Evolutionary conservation across 92 coral and sea anemone genomes (phyloP).

Genomic region (Zoanthus sociatus): DNA sequence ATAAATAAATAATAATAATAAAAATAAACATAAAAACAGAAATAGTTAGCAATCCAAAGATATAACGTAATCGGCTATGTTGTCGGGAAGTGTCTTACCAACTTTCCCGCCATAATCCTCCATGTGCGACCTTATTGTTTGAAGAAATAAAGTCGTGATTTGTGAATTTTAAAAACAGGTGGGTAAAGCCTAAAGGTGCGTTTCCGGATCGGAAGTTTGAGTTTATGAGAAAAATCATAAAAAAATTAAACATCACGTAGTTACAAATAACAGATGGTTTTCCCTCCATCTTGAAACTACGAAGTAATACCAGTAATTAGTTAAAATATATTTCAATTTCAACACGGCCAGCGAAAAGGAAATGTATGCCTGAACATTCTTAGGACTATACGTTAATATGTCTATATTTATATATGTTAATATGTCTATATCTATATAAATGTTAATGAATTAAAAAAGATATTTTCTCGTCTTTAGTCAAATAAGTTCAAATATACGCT

Average conservation of each 20-base stretch:
- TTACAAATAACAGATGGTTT: not conserved
- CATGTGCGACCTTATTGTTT: not conserved
- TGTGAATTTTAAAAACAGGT: not conserved
- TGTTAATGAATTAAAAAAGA: too few species aligned
- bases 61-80: constrained; percentile 1
- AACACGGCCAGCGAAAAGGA: not conserved
- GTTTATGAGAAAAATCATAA: not conserved
- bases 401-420: too few species aligned
- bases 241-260: constrained; percentile 21
- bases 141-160: not conserved
- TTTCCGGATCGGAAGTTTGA: constrained; percentile 47
- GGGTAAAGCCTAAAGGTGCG: not conserved
- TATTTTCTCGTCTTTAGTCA: too few species aligned
- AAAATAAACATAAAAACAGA: not conserved
- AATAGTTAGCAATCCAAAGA: constrained; percentile 25
- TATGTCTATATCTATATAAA: too few species aligned
- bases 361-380: not conserved
- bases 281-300: not conserved
- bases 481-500: too few species aligned
- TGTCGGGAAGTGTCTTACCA: constrained; percentile 7
- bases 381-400: too few species aligned
- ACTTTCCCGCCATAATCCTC: constrained; percentile 18
- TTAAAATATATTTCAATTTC: not conserved
- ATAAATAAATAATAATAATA: not conserved
- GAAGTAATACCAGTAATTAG: not conserved